A percentile compares a stretch with the other conserved stretches of the same genome.
Conservation (phyloP, 2,888 invertebrate genomes). For the Oxystoma pomonae region DNA sequence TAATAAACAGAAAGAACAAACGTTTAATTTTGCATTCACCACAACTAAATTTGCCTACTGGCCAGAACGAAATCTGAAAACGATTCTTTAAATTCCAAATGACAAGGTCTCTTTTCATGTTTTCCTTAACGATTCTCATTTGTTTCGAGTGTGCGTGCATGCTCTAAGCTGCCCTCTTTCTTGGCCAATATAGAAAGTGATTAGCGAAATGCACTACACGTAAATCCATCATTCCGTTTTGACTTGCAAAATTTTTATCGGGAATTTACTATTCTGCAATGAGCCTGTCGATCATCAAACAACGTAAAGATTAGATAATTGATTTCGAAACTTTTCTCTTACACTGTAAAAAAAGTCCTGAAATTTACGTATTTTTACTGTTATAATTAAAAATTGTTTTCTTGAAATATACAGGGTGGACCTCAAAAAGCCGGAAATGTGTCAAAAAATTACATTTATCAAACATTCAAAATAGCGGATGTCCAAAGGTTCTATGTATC, state of each 20-base stretch:
- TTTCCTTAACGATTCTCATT: conserved; percentile 16
- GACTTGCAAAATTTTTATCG: not conserved
- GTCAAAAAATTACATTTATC: no score
- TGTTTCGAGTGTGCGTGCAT: not conserved
- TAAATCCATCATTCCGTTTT: not conserved
- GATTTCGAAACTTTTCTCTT: no score
- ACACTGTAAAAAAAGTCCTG: no score
- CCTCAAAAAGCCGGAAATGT: no score
- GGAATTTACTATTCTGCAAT: not conserved
- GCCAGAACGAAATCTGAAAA: conserved; percentile 15
- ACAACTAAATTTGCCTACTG: conserved; percentile 9
- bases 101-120: conserved; percentile 19
- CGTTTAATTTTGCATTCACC: conserved; percentile 12
- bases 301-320: no score
- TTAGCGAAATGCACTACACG: not conserved
- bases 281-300: no score
- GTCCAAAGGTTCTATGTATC: no score
- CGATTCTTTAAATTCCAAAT: conserved; percentile 13
- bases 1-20: no score
- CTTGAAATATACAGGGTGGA: no score
- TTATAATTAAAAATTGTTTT: no score
- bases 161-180: not conserved
- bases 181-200: not conserved
- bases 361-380: no score
- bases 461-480: no score